Percentiles rank a stretch among this genome's conserved stretches.
Conservation (phyloP, 2,113 vertebrate genomes). For the Nothocercus julius region DNA sequence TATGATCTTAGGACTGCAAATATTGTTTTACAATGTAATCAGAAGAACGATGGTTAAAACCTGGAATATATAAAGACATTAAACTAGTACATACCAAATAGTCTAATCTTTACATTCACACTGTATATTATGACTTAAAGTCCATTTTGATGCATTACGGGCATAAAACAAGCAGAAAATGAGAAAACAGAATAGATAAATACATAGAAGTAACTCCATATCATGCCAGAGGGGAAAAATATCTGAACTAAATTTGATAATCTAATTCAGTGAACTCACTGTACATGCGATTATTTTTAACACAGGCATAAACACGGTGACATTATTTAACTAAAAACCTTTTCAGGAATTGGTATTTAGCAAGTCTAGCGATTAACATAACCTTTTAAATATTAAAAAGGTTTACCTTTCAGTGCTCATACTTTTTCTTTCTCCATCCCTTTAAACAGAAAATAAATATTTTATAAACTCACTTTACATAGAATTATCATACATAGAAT, state of each 20-base stretch:
- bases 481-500: not conserved
- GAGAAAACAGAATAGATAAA: not conserved
- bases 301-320: not conserved
- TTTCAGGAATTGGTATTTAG: not conserved
- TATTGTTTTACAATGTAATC: not conserved
- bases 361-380: not conserved
- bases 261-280: not conserved
- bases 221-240: not conserved
- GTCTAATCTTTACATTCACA: not conserved
- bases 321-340: not conserved
- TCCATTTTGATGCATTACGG: not conserved
- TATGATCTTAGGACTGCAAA: no score
- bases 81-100: not conserved
- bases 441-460: slow-evolving; percentile 70
- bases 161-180: not conserved
- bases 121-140: not conserved
- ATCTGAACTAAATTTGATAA: not conserved
- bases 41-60: not conserved
- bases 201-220: not conserved
- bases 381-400: not conserved
- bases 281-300: rapidly evolving
- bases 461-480: not conserved
- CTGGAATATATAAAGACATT: not conserved
- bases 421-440: slow-evolving; percentile 96
- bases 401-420: slow-evolving; percentile 96